These are phyloP conservation scores for Ditylenchus weischeri DNA, from an alignment of 2,888 invertebrate genomes.

Conservation along the genomic window DNA sequence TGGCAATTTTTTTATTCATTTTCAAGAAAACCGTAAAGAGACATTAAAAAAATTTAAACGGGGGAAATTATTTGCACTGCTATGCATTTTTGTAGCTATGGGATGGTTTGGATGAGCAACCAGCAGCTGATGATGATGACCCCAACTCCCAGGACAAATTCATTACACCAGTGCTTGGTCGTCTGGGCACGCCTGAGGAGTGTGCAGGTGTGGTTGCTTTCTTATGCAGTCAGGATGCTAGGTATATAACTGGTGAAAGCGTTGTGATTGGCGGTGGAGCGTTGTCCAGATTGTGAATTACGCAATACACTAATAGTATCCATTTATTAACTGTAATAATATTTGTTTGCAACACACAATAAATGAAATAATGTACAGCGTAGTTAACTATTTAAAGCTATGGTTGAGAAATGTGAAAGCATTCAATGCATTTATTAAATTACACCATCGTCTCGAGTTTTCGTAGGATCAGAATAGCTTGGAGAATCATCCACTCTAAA, in stretches of 20 bases:
- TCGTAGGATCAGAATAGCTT: too few relatives aligned
- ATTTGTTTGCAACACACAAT: not conserved
- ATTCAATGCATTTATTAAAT: too few relatives aligned
- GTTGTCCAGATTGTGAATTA: constrained; percentile 67
- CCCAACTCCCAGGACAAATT: too few relatives aligned
- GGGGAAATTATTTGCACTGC: too few relatives aligned
- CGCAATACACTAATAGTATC: not conserved
- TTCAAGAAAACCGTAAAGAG: too few relatives aligned
- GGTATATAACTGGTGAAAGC: constrained; percentile 82
- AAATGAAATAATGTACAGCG: not conserved
- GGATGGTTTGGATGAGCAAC: constrained; percentile 20
- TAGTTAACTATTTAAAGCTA: too few relatives aligned
- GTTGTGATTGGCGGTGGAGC: constrained; percentile 77
- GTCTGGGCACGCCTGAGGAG: constrained; percentile 63
- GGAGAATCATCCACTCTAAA: too few relatives aligned
- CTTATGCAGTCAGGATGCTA: constrained; percentile 75
- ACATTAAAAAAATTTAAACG: too few relatives aligned
- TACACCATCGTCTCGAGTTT: too few relatives aligned
- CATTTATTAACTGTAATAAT: too few relatives aligned
- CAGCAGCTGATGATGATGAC: constrained; percentile 4
- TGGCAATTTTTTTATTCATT: too few relatives aligned
- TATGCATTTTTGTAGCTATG: constrained; percentile 28
- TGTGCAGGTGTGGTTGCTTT: constrained; percentile 77
- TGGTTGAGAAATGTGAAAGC: too few relatives aligned
- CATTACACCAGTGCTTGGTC: constrained; percentile 25